A percentile compares a stretch with the other conserved stretches of the same genome.
Evolutionary conservation across 2,113 vertebrate species (phyloP).

Genomic region (Phoenicopterus ruber): DNA sequence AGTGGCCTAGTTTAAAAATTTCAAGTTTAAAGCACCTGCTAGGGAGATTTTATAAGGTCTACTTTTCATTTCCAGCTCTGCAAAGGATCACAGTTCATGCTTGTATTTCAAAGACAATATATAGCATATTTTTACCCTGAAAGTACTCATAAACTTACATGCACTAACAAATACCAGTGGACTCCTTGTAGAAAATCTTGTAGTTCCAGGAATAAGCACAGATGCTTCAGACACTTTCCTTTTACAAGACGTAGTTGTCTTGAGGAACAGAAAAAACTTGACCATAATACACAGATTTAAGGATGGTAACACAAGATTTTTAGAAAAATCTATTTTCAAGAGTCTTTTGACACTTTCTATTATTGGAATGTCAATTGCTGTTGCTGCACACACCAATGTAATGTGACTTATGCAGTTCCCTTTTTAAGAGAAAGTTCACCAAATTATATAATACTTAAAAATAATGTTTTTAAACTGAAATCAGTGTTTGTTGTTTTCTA

Average conservation of each 20-base stretch:
- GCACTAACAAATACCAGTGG: constrained; percentile 32
- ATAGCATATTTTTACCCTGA: background rate
- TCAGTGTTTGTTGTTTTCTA: background rate
- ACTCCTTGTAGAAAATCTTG: constrained; percentile 57
- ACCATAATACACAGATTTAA: background rate
- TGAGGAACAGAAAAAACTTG: constrained; percentile 16
- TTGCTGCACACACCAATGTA: background rate
- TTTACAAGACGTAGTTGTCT: constrained; percentile 76
- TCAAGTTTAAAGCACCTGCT: background rate
- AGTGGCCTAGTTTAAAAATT: background rate
- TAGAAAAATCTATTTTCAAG: background rate
- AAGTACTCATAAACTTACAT: constrained; percentile 61
- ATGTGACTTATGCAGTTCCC: background rate
- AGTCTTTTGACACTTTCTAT: background rate
- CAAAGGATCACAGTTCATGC: background rate
- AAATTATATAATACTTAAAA: background rate
- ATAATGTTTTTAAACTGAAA: background rate
- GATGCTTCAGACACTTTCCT: constrained; percentile 87
- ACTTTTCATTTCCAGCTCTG: background rate
- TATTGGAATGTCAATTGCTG: background rate
- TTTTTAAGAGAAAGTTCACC: background rate
- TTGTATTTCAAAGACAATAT: background rate
- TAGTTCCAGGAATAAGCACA: constrained; percentile 67
- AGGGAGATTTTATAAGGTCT: background rate
- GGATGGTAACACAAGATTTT: background rate